Evolutionary conservation across 1,140 invertebrate species (phyloP).

Genomic region (Drosophila tropicalis): DNA sequence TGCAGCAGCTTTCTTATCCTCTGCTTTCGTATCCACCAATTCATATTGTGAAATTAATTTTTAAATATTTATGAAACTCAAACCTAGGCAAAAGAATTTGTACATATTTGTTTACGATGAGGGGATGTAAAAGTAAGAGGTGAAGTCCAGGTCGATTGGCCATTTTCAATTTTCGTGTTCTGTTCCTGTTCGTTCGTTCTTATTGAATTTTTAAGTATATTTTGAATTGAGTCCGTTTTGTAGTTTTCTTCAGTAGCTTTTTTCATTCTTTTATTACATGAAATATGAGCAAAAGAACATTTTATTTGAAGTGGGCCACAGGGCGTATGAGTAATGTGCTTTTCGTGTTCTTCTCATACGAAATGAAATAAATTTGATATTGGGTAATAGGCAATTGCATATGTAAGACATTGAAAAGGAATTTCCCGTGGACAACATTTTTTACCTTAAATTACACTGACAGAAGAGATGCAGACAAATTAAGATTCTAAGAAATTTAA

Average conservation of each 20-base stretch:
- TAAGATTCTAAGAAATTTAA: too few species aligned
- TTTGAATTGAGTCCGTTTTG: conserved; percentile 42
- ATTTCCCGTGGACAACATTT: not conserved
- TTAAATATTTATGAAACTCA: conserved; percentile 75
- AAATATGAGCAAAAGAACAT: conserved; percentile 60
- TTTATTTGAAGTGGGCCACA: conserved; percentile 60
- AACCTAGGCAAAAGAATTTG: conserved; percentile 25
- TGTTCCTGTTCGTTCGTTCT: conserved; percentile 1
- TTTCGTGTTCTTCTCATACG: conserved; percentile 42
- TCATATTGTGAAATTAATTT: conserved; percentile 81
- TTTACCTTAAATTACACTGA: not conserved
- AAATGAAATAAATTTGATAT: conserved; percentile 12
- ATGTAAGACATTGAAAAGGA: not conserved
- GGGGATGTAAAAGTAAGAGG: not conserved
- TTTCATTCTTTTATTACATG: conserved; percentile 38
- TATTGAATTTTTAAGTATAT: conserved; percentile 66
- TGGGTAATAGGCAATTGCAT: conserved; percentile 9
- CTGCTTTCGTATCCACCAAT: conserved; percentile 22
- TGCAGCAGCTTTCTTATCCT: not conserved
- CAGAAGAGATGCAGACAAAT: not conserved
- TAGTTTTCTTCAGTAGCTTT: conserved; percentile 33
- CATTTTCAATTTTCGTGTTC: conserved; percentile 52
- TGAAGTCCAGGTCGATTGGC: conserved; percentile 29
- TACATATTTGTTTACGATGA: conserved; percentile 63
- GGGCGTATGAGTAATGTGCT: conserved; percentile 74